Conservation (phyloP, 2,113 vertebrate genomes). For the Pantherophis guttatus region DNA sequence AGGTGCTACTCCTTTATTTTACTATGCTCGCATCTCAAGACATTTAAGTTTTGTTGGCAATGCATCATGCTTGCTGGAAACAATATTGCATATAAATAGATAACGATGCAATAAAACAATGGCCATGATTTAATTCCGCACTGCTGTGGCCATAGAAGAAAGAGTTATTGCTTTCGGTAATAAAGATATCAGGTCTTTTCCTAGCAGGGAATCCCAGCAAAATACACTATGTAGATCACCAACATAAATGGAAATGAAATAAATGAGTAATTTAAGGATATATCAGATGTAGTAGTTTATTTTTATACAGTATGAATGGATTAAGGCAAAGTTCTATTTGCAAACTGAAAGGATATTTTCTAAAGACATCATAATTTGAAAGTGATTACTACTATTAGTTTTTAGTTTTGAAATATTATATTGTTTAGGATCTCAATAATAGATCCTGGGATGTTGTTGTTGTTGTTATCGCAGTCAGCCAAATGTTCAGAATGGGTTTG, state of each 20-base stretch:
- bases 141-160: not conserved
- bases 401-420: not conserved
- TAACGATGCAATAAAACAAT: conserved; percentile 25
- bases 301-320: not conserved
- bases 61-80: conserved; percentile 33
- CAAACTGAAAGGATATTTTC: not conserved
- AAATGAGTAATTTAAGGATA: conserved; percentile 12
- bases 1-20: conserved; percentile 47
- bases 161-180: not conserved
- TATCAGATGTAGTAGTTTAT: not conserved
- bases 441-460: too few relatives aligned
- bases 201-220: not conserved
- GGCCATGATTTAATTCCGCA: not conserved
- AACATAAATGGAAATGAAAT: not conserved
- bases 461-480: not conserved
- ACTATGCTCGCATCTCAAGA: conserved; percentile 3
- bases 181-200: not conserved
- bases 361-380: not conserved
- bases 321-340: not conserved
- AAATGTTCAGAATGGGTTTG: not conserved
- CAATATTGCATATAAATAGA: conserved; percentile 30
- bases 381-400: not conserved
- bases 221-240: not conserved
- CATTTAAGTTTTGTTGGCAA: conserved; percentile 32
- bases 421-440: not conserved